A percentile compares a stretch with the other conserved stretches of the same genome.
phyloP scores from a whole-genome alignment of 2,113 vertebrate genomes.

The Pygoscelis antarcticus region DNA sequence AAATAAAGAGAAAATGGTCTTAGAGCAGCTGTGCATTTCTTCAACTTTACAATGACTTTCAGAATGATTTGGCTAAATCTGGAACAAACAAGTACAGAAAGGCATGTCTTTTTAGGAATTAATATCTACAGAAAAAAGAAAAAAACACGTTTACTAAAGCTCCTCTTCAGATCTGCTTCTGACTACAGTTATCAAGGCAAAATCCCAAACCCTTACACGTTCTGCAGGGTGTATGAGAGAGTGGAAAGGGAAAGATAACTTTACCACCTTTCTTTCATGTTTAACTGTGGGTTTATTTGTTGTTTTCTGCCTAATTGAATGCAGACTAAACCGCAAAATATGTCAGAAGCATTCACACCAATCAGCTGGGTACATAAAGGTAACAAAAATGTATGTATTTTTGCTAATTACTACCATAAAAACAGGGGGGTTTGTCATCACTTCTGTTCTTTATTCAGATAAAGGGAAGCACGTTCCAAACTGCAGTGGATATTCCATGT shows the following conservation, averaged over 20 bases:
- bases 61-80: background rate
- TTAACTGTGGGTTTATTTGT: background rate
- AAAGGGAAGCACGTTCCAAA: background rate
- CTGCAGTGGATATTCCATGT: background rate
- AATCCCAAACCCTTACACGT: background rate
- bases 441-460: background rate
- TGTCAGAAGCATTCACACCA: background rate
- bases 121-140: background rate
- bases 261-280: background rate
- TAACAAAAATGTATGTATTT: conserved; percentile 20
- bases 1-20: background rate
- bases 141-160: background rate
- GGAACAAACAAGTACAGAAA: background rate
- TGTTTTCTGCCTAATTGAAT: conserved; percentile 52
- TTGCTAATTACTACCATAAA: conserved; percentile 14
- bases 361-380: conserved; percentile 49
- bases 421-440: background rate
- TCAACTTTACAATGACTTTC: background rate
- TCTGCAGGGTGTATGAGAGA: background rate
- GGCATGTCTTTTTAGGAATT: background rate
- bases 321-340: conserved; percentile 35
- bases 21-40: background rate
- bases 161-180: background rate
- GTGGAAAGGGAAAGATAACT: background rate
- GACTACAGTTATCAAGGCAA: background rate